These are phyloP conservation scores for Amblyteles armatorius DNA, from an alignment of 2,888 invertebrate genomes.

Conservation along the genomic window DNA sequence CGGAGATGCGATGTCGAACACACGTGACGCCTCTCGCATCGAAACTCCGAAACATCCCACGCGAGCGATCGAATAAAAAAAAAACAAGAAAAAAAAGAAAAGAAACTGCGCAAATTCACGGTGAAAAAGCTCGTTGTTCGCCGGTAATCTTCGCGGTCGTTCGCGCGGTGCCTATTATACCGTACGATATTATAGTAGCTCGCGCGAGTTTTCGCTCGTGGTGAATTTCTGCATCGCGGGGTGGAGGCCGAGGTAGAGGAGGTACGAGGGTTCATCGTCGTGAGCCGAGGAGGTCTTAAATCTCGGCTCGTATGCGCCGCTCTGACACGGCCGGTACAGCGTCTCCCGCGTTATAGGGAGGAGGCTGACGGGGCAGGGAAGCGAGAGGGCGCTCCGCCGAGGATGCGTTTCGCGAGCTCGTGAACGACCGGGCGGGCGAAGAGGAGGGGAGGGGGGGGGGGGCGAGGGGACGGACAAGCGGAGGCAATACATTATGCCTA, in stretches of 20 bases:
- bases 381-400: conserved; percentile 9
- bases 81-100: not conserved
- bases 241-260: not conserved
- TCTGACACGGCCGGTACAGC: conserved; percentile 11
- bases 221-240: conserved; percentile 24
- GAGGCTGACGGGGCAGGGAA: conserved; percentile 16
- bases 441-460: conserved; percentile 44
- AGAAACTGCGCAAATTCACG: not conserved
- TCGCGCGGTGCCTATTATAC: not conserved
- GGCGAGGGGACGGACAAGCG: conserved; percentile 24
- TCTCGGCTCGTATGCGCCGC: conserved; percentile 72
- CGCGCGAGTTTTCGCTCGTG: conserved; percentile 32
- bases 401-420: conserved; percentile 59
- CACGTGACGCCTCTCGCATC: not conserved
- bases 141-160: not conserved
- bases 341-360: conserved; percentile 18
- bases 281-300: conserved; percentile 81
- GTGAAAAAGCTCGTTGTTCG: conserved; percentile 7
- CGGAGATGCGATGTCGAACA: not conserved
- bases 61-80: not conserved
- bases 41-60: not conserved
- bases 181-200: conserved; percentile 41
- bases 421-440: conserved; percentile 16
- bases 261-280: conserved; percentile 73
- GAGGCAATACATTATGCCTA: conserved; percentile 65